Evolutionary conservation across 2,113 vertebrate species (phyloP), one percentile per base, ranked within the genome.

Genomic region (Tragelaphus buxtoni): DNA sequence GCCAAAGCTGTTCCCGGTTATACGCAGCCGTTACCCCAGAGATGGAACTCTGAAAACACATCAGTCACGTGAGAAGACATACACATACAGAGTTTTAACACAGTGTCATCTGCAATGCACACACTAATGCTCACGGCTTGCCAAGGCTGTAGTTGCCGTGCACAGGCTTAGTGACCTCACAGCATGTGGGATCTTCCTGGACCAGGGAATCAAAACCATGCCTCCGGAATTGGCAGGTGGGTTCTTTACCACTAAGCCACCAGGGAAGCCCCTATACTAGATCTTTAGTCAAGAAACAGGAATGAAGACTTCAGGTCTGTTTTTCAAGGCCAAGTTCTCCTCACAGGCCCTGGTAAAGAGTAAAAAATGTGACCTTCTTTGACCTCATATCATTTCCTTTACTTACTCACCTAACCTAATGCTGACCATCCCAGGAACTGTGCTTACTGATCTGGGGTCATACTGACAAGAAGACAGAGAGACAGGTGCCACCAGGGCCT

Each of bases 1-100:
- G 97, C 99, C 99, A 99, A 61, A 99, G 97, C 98, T 99, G 99
- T 81, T 99, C 99, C n/a, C 99, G 98, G 97, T 99, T 99, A 93
- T 99, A 99, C 0, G 99, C 99, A 0, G 99, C 99, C 0, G 99
- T 99, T 90, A 99, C 99, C 45, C 99, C 99, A 0, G 99, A 99
- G 94, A 99, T 99, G 93, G 99, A 99, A 12, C 98, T 99, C 99
- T 99, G 87, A 13, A 97, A 88, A 45, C 30, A 0, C 16, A 97
- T n/a, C 0, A 16, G 82, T 51, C 93, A 55, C 7, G 56, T 49
- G 45, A 92, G 83, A 13, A 88, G 81, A 1, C 32, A 76, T 1
- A 18, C 45, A 14, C 53, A 77, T 9, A 56, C n/a, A 39, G n/a
- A 11, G n/a, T 17, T 47, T 72, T 58, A 58, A 28, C 26, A 26